Conservation (phyloP, 2,113 vertebrate genomes). For the Aepyceros melampus region DNA sequence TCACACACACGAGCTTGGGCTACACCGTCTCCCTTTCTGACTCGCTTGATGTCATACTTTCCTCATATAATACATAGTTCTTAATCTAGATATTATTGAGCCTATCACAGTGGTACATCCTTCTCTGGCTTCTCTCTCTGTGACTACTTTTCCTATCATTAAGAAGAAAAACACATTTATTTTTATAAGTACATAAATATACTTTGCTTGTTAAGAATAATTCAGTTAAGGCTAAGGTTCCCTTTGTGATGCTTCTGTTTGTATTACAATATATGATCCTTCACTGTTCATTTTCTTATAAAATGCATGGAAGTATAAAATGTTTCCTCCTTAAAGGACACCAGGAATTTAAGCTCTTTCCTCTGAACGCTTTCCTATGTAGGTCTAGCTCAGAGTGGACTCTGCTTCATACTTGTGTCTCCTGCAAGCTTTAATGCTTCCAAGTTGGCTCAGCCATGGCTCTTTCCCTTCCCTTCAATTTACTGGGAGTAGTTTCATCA, state of each 20-base stretch:
- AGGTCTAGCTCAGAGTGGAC: neutral
- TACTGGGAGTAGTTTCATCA: neutral
- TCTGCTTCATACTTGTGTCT: neutral
- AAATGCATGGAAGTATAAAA: neutral
- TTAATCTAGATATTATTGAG: neutral
- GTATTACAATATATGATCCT: neutral
- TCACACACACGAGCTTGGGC: neutral
- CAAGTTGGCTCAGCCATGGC: neutral
- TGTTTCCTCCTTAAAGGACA: neutral
- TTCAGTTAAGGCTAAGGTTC: neutral
- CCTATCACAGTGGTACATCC: neutral
- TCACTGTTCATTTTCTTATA: neutral
- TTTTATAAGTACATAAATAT: neutral
- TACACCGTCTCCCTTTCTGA: neutral
- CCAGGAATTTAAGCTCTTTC: neutral
- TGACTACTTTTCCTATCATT: neutral
- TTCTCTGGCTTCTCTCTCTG: neutral
- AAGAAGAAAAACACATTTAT: neutral
- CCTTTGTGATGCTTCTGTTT: conserved; percentile 25
- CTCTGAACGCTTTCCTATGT: neutral
- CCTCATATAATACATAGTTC: neutral
- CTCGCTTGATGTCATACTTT: neutral
- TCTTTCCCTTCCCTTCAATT: neutral
- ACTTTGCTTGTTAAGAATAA: neutral
- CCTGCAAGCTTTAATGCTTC: neutral